phyloP scores from a whole-genome alignment of 2,113 vertebrate species.

The Solenodon paradoxus region DNA sequence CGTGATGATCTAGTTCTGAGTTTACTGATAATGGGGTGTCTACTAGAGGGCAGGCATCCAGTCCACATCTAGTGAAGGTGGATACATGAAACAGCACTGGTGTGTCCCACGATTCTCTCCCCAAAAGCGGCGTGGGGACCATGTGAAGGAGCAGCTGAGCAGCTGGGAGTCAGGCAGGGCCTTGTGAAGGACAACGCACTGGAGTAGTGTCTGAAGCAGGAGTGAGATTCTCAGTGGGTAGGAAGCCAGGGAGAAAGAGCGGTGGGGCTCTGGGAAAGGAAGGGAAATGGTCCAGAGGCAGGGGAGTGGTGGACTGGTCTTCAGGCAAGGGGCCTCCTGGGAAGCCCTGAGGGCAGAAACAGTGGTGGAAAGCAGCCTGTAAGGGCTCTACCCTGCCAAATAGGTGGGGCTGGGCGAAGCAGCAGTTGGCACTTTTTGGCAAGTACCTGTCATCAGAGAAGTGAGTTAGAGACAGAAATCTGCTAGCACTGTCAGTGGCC shows the following conservation, averaged over 20 bases:
- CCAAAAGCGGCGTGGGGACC: not conserved
- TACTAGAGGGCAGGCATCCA: fast-evolving
- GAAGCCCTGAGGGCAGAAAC: not conserved
- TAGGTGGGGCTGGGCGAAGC: not conserved
- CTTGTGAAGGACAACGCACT: not conserved
- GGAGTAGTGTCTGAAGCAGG: not conserved
- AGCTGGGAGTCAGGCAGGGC: not conserved
- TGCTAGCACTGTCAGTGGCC: not conserved
- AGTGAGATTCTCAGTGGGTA: not conserved
- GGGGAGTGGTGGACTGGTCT: not conserved
- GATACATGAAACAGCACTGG: not conserved
- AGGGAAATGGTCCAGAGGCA: not conserved
- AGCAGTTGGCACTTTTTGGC: not conserved
- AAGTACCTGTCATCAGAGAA: not conserved
- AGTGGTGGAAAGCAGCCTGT: not conserved
- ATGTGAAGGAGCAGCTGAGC: not conserved
- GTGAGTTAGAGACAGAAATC: not conserved
- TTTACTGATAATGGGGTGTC: not conserved
- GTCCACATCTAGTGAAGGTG: not conserved
- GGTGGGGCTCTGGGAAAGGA: not conserved
- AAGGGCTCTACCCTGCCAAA: not conserved
- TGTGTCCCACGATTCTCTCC: not conserved
- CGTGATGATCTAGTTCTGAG: not conserved
- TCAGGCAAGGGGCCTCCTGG: not conserved
- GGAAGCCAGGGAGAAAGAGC: not conserved